phyloP scores from a whole-genome alignment of 2,797 vertebrate species.

The Sebastes steindachneri region DNA sequence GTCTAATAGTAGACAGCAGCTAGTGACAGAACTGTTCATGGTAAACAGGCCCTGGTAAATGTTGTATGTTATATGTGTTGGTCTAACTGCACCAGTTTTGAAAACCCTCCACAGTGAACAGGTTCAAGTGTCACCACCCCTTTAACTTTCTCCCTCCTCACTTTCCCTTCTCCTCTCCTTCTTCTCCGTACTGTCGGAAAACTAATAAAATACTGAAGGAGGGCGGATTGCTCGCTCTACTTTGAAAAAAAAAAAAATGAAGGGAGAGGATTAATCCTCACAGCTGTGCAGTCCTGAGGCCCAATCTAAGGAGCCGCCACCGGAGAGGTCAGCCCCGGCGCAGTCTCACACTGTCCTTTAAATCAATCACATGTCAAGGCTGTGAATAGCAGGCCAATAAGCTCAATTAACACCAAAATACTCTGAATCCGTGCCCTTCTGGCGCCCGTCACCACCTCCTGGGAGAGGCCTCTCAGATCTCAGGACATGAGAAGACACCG shows the following conservation, averaged over 20 bases:
- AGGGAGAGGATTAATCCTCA: slow-evolving; percentile 61
- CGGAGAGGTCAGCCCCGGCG: slow-evolving; percentile 51
- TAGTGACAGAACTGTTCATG: neutral
- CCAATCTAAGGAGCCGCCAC: slow-evolving; percentile 73
- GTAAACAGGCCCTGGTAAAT: neutral
- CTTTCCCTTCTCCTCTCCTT: slow-evolving; percentile 26
- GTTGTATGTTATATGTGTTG: neutral
- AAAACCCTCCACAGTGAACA: slow-evolving; percentile 27
- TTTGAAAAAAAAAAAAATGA: slow-evolving; percentile 49
- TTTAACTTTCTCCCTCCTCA: slow-evolving; percentile 42
- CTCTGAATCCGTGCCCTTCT: slow-evolving; percentile 78
- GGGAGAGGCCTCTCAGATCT: slow-evolving; percentile 73
- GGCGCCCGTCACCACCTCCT: slow-evolving; percentile 78
- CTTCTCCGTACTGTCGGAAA: slow-evolving; percentile 51
- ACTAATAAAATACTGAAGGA: slow-evolving; percentile 69
- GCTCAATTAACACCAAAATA: slow-evolving; percentile 84
- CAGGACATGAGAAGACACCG: slow-evolving; percentile 73
- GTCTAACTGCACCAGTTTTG: slow-evolving; percentile 12
- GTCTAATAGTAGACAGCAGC: neutral
- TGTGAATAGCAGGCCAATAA: slow-evolving; percentile 83
- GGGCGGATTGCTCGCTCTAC: slow-evolving; percentile 51
- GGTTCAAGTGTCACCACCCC: slow-evolving; percentile 40
- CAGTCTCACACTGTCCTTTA: slow-evolving; percentile 68
- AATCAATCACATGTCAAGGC: slow-evolving; percentile 79
- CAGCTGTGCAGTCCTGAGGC: slow-evolving; percentile 70